Percentiles rank a stretch among this genome's conserved stretches.
Evolutionary conservation across 1,140 invertebrate species (phyloP).

Genomic region (Hylaeus anthracinus): DNA sequence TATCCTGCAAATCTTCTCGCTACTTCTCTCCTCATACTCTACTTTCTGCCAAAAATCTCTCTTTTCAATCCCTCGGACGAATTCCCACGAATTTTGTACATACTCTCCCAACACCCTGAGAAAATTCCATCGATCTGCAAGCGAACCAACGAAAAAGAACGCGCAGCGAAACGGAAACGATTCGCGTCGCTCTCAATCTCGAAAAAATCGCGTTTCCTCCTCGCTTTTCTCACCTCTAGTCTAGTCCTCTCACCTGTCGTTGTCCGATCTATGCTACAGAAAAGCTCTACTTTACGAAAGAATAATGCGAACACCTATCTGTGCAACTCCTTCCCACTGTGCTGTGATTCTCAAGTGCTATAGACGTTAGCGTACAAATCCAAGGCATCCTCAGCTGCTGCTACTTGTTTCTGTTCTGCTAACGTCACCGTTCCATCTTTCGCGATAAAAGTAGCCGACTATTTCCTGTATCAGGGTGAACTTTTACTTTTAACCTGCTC

Average conservation of each 20-base stretch:
- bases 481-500: background rate
- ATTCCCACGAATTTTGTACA: background rate
- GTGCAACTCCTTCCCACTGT: background rate
- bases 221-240: constrained; percentile 40
- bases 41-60: background rate
- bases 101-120: background rate
- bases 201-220: background rate
- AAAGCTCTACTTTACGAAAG: background rate
- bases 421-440: background rate
- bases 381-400: background rate
- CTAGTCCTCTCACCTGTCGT: constrained; percentile 38
- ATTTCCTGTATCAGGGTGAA: constrained; percentile 4
- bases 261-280: constrained; percentile 2
- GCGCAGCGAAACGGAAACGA: background rate
- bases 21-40: background rate
- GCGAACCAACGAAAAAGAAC: background rate
- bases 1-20: background rate
- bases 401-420: background rate
- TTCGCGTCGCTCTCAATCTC: background rate
- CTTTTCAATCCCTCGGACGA: background rate
- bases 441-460: constrained; percentile 7
- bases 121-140: background rate
- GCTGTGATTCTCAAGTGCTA: constrained; percentile 45
- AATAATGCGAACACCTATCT: background rate
- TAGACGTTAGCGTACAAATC: constrained; percentile 11